These are phyloP conservation scores for Pseudorhombus dupliciocellatus DNA, from an alignment of 2,113 vertebrate species.

Conservation along the genomic window DNA sequence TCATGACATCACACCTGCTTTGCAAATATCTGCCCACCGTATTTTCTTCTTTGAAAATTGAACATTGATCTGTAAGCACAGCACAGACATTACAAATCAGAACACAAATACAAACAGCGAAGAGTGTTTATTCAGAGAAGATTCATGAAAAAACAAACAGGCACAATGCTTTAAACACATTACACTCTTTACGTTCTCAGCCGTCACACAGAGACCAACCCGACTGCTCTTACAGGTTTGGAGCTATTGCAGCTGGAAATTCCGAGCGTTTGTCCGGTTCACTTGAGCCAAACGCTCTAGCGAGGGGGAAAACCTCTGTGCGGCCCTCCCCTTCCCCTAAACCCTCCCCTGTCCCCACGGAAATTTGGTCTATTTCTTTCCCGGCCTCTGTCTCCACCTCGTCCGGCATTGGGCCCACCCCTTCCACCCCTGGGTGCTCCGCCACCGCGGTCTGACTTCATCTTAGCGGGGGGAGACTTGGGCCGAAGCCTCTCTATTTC, in stretches of 20 bases:
- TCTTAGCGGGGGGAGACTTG: slow-evolving; percentile 93
- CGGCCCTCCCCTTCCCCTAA: slow-evolving; percentile 89
- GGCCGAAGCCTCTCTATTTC: slow-evolving; percentile 97
- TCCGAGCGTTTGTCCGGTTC: neutral
- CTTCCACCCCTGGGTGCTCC: slow-evolving; percentile 91
- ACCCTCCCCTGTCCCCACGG: slow-evolving; percentile 92
- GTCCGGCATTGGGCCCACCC: slow-evolving; percentile 87
- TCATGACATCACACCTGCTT: neutral
- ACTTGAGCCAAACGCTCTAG: slow-evolving; percentile 57
- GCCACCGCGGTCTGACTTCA: slow-evolving; percentile 90
- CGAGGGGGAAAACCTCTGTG: slow-evolving; percentile 94
- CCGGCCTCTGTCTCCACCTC: slow-evolving; percentile 90
- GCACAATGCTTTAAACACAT: slow-evolving; percentile 1
- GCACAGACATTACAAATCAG: neutral
- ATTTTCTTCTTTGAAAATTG: neutral
- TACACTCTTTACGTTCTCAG: neutral
- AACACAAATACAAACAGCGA: neutral
- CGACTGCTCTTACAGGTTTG: slow-evolving; percentile 6
- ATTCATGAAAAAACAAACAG: slow-evolving; percentile 25
- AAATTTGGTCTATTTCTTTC: slow-evolving; percentile 96
- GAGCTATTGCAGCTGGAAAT: neutral
- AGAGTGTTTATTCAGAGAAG: slow-evolving; percentile 48
- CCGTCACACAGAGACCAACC: neutral
- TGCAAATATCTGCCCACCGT: neutral
- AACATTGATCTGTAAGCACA: too few relatives aligned